phyloP scores from a whole-genome alignment of 1,140 invertebrate genomes.

The Papilio helenus region DNA sequence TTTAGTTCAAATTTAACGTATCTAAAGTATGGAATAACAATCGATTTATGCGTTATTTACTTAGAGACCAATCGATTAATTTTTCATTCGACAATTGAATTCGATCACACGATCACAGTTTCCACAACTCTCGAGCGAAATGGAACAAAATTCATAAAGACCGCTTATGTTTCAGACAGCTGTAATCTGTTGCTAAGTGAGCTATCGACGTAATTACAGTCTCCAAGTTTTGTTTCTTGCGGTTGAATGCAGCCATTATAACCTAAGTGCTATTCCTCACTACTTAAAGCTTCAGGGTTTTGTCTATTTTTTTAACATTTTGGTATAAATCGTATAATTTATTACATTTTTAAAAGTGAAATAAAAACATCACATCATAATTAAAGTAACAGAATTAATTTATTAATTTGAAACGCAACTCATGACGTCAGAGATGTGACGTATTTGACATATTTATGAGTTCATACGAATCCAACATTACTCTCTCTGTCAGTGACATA shows the following conservation, averaged over 20 bases:
- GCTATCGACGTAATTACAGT: conserved; percentile 17
- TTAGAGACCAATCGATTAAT: background rate
- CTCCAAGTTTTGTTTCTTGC: conserved; percentile 21
- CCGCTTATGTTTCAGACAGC: background rate
- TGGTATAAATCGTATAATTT: background rate
- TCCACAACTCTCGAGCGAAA: background rate
- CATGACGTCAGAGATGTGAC: background rate
- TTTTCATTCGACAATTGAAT: background rate
- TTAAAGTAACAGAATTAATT: background rate
- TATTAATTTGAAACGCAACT: background rate
- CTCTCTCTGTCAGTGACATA: conserved; percentile 14
- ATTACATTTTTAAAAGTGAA: background rate
- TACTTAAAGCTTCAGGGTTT: background rate
- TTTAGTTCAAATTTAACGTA: too few relatives aligned
- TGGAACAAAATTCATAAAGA: background rate
- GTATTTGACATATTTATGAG: conserved; percentile 3
- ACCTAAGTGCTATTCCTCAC: background rate
- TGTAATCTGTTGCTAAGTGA: background rate
- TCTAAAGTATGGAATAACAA: background rate
- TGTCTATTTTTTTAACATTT: background rate
- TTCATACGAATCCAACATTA: conserved; percentile 17
- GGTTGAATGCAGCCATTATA: conserved; percentile 16
- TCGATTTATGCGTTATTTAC: background rate
- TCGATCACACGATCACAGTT: background rate
- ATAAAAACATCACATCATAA: background rate